These are phyloP conservation scores for Nemotelus nigrinus DNA, from an alignment of 2,888 invertebrate genomes.

Conservation along the genomic window DNA sequence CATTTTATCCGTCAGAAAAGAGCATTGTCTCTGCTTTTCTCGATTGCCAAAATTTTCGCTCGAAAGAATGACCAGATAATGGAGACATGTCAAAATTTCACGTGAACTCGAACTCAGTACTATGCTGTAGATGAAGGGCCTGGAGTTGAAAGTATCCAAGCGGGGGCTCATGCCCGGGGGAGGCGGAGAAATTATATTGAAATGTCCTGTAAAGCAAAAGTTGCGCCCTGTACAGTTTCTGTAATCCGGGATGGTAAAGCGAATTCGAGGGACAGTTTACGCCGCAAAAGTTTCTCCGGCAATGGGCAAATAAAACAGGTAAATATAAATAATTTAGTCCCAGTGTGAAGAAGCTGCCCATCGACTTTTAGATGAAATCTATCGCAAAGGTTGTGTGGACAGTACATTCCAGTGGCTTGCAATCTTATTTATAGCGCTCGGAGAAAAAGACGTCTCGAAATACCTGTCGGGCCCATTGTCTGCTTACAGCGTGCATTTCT, in stretches of 20 bases:
- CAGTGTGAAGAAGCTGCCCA: constrained; percentile 77
- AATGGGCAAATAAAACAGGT: constrained; percentile 83
- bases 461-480: constrained; percentile 72
- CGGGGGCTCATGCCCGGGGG: constrained; percentile 88
- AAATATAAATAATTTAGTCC: not conserved
- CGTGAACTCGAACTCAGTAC: too few species aligned
- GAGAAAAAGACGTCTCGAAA: constrained; percentile 94
- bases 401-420: constrained; percentile 87
- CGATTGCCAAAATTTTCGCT: too few species aligned
- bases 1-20: too few species aligned
- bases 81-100: too few species aligned
- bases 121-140: too few species aligned
- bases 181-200: constrained; percentile 91
- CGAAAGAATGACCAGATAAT: too few species aligned
- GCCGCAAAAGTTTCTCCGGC: constrained; percentile 93
- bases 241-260: constrained; percentile 91
- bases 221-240: constrained; percentile 81
- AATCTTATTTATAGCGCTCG: constrained; percentile 92
- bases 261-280: constrained; percentile 91
- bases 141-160: too few species aligned
- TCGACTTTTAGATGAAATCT: constrained; percentile 88
- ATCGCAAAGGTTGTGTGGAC: constrained; percentile 90
- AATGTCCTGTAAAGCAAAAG: constrained; percentile 85
- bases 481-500: constrained; percentile 84
- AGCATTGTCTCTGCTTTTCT: too few species aligned